Percentiles rank a stretch among this genome's conserved stretches.
These are phyloP conservation scores for Drosophila conformis DNA, from an alignment of 2,888 invertebrate species.

Conservation along the genomic window DNA sequence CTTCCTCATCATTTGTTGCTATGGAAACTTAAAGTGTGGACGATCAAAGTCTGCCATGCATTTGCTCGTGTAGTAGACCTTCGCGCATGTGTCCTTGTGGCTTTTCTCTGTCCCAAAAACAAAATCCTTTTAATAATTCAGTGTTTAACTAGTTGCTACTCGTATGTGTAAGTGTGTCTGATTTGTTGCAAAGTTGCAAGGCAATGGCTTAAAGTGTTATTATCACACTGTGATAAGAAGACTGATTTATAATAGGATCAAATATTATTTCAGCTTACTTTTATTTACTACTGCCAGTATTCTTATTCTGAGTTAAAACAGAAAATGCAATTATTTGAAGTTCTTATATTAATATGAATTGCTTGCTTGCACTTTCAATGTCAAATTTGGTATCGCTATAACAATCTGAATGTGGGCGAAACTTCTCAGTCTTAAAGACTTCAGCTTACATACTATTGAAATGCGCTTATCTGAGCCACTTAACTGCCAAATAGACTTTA, in stretches of 20 bases:
- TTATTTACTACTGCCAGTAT: background rate
- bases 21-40: slow-evolving; percentile 79
- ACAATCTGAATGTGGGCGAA: background rate
- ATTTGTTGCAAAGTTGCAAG: background rate
- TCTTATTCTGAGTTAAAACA: background rate
- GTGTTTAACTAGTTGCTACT: background rate
- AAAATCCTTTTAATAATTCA: background rate
- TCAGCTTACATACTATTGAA: background rate
- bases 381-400: background rate
- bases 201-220: background rate
- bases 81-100: slow-evolving; percentile 81
- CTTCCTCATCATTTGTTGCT: slow-evolving; percentile 33
- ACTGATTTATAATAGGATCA: background rate
- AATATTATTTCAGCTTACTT: background rate
- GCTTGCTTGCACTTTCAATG: background rate
- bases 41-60: slow-evolving; percentile 80
- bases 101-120: slow-evolving; percentile 68
- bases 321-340: background rate
- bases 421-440: background rate
- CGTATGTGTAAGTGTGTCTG: background rate
- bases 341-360: background rate
- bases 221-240: background rate
- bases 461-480: background rate
- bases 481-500: background rate
- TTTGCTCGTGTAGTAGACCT: slow-evolving; percentile 78